A percentile compares a stretch with the other conserved stretches of the same genome.
These are phyloP conservation scores for Chaetodon auriga DNA, from an alignment of 2,113 vertebrate genomes.

Conservation along the genomic window DNA sequence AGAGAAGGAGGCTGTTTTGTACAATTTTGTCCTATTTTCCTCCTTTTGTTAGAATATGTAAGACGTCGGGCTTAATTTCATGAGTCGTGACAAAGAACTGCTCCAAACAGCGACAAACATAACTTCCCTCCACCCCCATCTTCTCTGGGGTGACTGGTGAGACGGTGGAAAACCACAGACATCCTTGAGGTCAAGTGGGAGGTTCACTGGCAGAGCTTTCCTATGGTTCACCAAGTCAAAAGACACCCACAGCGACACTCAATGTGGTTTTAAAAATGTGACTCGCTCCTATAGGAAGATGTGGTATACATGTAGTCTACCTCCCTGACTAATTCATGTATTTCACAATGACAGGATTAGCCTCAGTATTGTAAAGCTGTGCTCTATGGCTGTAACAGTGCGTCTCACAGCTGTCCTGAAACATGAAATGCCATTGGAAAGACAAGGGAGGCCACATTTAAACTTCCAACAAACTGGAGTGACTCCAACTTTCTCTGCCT, in stretches of 20 bases:
- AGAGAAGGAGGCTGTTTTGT: conserved; percentile 1
- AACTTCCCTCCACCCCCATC: conserved; percentile 55
- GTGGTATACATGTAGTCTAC: conserved; percentile 33
- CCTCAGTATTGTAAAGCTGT: conserved; percentile 32
- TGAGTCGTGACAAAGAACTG: conserved; percentile 12
- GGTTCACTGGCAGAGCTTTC: conserved; percentile 53
- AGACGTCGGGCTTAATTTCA: conserved; percentile 5
- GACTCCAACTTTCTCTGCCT: conserved; percentile 55
- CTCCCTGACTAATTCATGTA: conserved; percentile 58
- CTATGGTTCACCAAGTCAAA: conserved; percentile 66
- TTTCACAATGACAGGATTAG: conserved; percentile 55
- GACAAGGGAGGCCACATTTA: conserved; percentile 20
- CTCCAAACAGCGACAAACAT: conserved; percentile 31
- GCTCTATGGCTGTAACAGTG: neutral
- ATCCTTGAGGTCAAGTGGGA: conserved; percentile 78
- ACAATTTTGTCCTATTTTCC: neutral
- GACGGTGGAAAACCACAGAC: conserved; percentile 77
- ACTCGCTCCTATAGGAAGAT: conserved; percentile 34
- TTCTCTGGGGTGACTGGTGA: conserved; percentile 62
- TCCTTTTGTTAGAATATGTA: conserved; percentile 7
- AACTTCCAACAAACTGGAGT: conserved; percentile 53
- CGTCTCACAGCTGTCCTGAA: conserved; percentile 21
- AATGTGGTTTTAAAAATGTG: conserved; percentile 49
- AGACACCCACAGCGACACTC: conserved; percentile 65
- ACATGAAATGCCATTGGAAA: conserved; percentile 35